These are phyloP conservation scores for Rachycentron canadum DNA, from an alignment of 2,797 vertebrate genomes.

Conservation along the genomic window DNA sequence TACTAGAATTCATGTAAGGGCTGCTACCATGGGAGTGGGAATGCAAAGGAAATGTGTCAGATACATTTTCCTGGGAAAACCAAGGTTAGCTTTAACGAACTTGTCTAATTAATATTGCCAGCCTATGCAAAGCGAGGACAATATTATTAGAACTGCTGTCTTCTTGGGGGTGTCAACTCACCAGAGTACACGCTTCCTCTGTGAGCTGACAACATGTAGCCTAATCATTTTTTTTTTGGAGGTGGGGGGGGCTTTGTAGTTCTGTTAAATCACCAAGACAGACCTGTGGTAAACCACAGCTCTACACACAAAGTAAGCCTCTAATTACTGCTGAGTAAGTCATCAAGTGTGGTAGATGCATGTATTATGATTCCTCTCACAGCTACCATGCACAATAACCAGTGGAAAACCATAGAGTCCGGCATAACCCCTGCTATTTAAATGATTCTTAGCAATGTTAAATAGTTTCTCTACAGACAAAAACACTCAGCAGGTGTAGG, in stretches of 20 bases:
- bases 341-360: slow-evolving; percentile 51
- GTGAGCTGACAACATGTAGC: slow-evolving; percentile 59
- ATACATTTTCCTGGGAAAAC: slow-evolving; percentile 77
- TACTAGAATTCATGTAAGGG: slow-evolving; percentile 67
- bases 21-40: slow-evolving; percentile 64
- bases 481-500: slow-evolving; percentile 38
- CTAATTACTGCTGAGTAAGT: slow-evolving; percentile 67
- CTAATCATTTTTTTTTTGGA: slow-evolving; percentile 41
- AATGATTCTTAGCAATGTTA: slow-evolving; percentile 28
- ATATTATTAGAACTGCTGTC: slow-evolving; percentile 76
- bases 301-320: slow-evolving; percentile 40
- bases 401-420: slow-evolving; percentile 14
- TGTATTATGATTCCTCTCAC: slow-evolving; percentile 44
- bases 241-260: slow-evolving; percentile 26
- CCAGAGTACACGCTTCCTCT: slow-evolving; percentile 58
- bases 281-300: slow-evolving; percentile 57
- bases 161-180: slow-evolving; percentile 64
- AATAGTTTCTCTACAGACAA: slow-evolving; percentile 31
- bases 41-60: slow-evolving; percentile 77
- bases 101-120: slow-evolving; percentile 84
- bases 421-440: slow-evolving; percentile 22
- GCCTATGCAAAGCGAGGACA: slow-evolving; percentile 72
- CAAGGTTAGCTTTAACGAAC: slow-evolving; percentile 78
- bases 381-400: slow-evolving; percentile 25
- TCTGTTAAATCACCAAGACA: slow-evolving; percentile 54